Evolutionary conservation across 2,888 invertebrate species (phyloP), one percentile per base, ranked within the genome.

Genomic region (Trissolcus brochymenae): DNA sequence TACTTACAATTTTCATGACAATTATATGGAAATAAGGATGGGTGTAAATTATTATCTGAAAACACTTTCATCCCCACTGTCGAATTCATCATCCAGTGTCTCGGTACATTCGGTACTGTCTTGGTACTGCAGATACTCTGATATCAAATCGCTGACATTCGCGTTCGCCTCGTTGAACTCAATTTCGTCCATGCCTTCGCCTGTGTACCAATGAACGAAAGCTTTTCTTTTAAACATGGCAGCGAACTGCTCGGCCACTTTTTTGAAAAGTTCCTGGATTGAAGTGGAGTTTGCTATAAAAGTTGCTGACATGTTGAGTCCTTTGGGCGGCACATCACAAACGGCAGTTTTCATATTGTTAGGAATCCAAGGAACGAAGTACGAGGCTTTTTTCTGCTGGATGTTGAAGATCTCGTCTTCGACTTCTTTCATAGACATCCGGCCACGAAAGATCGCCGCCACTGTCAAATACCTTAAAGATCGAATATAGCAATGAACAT

Each of bases 151-250:
- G 87, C 95, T 97, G 92, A 98, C 96, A 92, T 98, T 98, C 86
- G 96, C 96, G 90, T 98, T 97, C 0, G 98, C 98, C 87, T 98
- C 98, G 68, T 95, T 96, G 91, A 98, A 98, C 90, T 98, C 98
- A 96, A 97, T 95, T 90, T 97, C 97, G 90, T 98, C 97, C 98
- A 98, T 98, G 77, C 98, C 98, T 90, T 98, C 97, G 67, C 97
- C 97, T 17, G 97, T 97, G 91, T 97, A 98, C 97, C 98, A 98
- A 92, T 98, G 97, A 90, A 98, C 92, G 94, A 98, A 98, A 88
- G 98, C 98, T 90, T 97, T 98, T 84, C 98, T 94, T 82, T 97
- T 93, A 92, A 97, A 98, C 98, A 98, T 97, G 85, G 96, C 96
- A 25, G 94, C 94, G 90, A 96, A 96, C 90, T 96, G 96, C 89